phyloP scores from a whole-genome alignment of 2,888 invertebrate genomes.

The Cryptocheilus praepositus region DNA sequence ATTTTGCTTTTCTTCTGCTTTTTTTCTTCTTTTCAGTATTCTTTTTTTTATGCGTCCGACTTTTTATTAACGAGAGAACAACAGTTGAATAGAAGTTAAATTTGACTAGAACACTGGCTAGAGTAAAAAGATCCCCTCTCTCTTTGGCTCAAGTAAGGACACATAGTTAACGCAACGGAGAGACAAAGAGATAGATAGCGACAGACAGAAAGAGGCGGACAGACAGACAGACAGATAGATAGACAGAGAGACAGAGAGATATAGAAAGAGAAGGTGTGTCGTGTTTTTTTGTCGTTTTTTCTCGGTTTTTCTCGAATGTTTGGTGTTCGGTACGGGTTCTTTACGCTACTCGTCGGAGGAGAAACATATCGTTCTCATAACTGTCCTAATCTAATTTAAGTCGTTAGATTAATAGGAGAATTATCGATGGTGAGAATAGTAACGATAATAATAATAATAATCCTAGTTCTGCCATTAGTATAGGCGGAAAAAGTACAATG shows the following conservation, averaged over 20 bases:
- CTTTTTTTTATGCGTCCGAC: constrained; percentile 47
- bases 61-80: constrained; percentile 60
- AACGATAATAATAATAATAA: constrained; percentile 61
- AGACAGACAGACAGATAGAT: constrained; percentile 2
- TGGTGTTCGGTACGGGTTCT: constrained; percentile 38
- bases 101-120: constrained; percentile 58
- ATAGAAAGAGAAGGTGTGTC: constrained; percentile 14
- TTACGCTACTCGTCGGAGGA: constrained; percentile 46
- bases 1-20: not conserved
- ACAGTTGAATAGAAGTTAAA: constrained; percentile 60
- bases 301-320: not conserved
- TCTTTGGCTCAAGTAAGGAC: constrained; percentile 38
- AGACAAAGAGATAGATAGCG: constrained; percentile 18
- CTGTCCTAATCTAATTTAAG: constrained; percentile 60
- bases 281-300: not conserved
- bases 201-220: constrained; percentile 14
- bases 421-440: constrained; percentile 62
- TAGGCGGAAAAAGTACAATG: constrained; percentile 43
- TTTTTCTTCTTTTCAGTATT: not conserved
- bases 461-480: constrained; percentile 49
- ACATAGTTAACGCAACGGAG: constrained; percentile 37
- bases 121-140: constrained; percentile 51
- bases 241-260: constrained; percentile 16
- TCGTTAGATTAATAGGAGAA: constrained; percentile 61
- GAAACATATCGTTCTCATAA: constrained; percentile 52